These are phyloP conservation scores for Clostera curtula DNA, from an alignment of 2,888 invertebrate genomes.

Conservation along the genomic window DNA sequence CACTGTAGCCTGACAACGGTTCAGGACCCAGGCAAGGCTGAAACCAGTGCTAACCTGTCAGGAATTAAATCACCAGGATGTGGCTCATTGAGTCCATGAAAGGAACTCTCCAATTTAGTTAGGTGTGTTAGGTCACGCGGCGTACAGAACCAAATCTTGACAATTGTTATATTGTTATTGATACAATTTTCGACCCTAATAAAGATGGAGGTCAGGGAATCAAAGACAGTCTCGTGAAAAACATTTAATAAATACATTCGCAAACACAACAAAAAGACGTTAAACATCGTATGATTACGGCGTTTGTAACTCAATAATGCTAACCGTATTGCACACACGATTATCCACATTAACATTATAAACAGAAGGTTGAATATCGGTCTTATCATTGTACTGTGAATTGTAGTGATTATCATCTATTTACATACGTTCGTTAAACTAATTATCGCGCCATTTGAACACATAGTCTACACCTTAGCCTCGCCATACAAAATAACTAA, in stretches of 20 bases:
- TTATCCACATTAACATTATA: slow-evolving; percentile 8
- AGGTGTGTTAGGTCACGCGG: slow-evolving; percentile 22
- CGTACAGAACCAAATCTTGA: slow-evolving; percentile 16
- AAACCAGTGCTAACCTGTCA: slow-evolving; percentile 22
- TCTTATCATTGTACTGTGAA: slow-evolving; percentile 18
- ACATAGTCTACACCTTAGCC: slow-evolving; percentile 21
- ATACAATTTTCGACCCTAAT: neutral
- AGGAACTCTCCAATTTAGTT: slow-evolving; percentile 39
- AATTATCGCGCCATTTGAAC: slow-evolving; percentile 29
- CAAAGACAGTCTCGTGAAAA: slow-evolving; percentile 36
- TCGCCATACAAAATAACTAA: slow-evolving; percentile 25
- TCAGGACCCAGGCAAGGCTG: slow-evolving; percentile 11
- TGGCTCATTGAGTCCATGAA: slow-evolving; percentile 24
- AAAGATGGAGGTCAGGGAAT: slow-evolving; percentile 6
- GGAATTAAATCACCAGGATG: slow-evolving; percentile 27
- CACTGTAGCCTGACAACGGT: slow-evolving; percentile 18
- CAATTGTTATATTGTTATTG: slow-evolving; percentile 8
- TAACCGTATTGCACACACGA: slow-evolving; percentile 11
- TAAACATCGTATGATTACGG: slow-evolving; percentile 29
- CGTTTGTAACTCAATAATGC: slow-evolving; percentile 20
- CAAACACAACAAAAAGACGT: slow-evolving; percentile 54
- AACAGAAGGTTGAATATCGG: slow-evolving; percentile 11
- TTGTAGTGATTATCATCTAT: slow-evolving; percentile 37
- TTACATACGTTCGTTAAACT: slow-evolving; percentile 44
- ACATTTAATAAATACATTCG: slow-evolving; percentile 59